Evolutionary conservation across 1,140 invertebrate genomes (phyloP).

Genomic region (Drosophila orosa): DNA sequence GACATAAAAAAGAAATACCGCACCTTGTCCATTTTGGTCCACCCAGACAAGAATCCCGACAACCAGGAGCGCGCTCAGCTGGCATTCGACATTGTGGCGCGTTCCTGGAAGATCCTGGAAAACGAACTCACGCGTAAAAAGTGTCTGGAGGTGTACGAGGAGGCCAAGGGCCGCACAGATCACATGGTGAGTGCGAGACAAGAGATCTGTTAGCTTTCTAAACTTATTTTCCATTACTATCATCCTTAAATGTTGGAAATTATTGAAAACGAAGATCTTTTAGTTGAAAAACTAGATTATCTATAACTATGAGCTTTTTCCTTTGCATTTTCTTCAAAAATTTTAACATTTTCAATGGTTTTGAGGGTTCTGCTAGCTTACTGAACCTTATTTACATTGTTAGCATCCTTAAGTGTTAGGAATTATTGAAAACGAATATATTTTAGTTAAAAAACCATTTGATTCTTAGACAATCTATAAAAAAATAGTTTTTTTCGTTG

Average conservation of each 20-base stretch:
- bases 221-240: not conserved
- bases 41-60: slow-evolving; percentile 93
- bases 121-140: slow-evolving; percentile 97
- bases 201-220: not conserved
- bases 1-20: slow-evolving; percentile 99
- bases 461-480: too few relatives aligned
- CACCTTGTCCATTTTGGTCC: slow-evolving; percentile 97
- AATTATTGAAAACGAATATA: not conserved
- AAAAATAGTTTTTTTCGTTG: too few relatives aligned
- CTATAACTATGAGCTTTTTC: too few relatives aligned
- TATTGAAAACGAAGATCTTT: not conserved
- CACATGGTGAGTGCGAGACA: slow-evolving; percentile 89
- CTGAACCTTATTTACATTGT: too few relatives aligned
- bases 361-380: too few relatives aligned
- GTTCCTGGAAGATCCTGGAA: slow-evolving; percentile 98
- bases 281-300: too few relatives aligned
- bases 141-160: slow-evolving; percentile 98
- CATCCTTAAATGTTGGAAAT: not conserved
- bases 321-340: too few relatives aligned
- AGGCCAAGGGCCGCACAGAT: slow-evolving; percentile 97
- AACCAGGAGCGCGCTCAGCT: slow-evolving; percentile 97
- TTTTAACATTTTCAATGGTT: too few relatives aligned
- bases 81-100: slow-evolving; percentile 97
- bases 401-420: too few relatives aligned
- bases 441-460: too few relatives aligned